Base-by-base conservation (phyloP, 2,113 vertebrate genomes). In the Galbula dea region DNA sequence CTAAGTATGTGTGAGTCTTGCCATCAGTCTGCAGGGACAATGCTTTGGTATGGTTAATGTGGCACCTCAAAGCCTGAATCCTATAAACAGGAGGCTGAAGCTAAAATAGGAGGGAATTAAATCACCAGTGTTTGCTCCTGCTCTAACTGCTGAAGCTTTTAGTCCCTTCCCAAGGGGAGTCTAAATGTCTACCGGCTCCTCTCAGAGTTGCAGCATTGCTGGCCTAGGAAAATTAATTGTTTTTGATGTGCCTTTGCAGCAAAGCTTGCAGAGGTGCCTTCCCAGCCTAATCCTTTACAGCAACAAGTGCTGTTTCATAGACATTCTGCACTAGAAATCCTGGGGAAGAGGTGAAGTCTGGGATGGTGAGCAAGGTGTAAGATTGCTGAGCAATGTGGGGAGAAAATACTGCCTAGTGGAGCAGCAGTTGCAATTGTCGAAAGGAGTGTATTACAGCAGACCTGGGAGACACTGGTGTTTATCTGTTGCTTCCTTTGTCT, bases 1-100 rank as follows among this genome's bases (percentile, higher is more conserved):
- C 39, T 67, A 39, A 71, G 19, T 2, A 8, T 24, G 5, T 7
- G 15, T 9, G 52, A 51, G 7, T 39, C 45, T 32, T 82, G 34
- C 48, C 0, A 0, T 72, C 62, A 43, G 1, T 41, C 45, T 4
- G 0, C n/a, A 55, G 52, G 37, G 22, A 24, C 8, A 34, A 27
- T 41, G 30, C 48, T 62, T 89, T 82, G 32, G 32, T 63, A 30
- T 2, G 3, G 36, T 34, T 67, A 37, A 58, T 30, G 61, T 45
- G 78, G 34, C 46, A 41, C n/a, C 77, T 83, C 68, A 94, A 36
- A 77, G 12, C 37, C 49, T 49, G 30, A 69, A 45, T 73, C 37
- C 11, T 57, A 6, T 55, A 17, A 77, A 45, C 16, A 61, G n/a
- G 27, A 85, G 36, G 23, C 41, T 83, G 73, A 90, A 76, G 48